Evolutionary conservation across 2,888 invertebrate species (phyloP), one percentile per base, ranked within the genome.

Genomic region (Lepeophtheirus nordmannii): DNA sequence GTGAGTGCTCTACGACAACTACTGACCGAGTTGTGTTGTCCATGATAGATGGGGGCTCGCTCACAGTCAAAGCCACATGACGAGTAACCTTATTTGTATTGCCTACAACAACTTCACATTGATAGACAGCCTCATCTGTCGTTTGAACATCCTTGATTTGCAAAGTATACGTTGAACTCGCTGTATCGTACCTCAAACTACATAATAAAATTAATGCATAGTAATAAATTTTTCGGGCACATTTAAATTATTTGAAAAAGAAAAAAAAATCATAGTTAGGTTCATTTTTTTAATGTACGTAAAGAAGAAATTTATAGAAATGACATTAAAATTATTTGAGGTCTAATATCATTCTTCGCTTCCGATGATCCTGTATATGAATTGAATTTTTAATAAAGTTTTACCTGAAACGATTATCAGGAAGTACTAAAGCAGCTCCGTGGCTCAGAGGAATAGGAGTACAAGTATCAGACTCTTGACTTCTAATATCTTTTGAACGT

Each of bases 131-230:
- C 0, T 90, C 88, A 73, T 92, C 92, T 0, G 89, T 90, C 76
- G 91, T 92, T 78, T 92, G 91, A 65, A 92, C 88, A 72, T 92
- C 91, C 76, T 89, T 90, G 22, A 91, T 84, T 83, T 59, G 85
- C 22, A 91, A 77, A 1, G 86, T 85, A 73, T 85, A 90, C 0
- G 88, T 88, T 0, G 88, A 85, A 0, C 88, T 87, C 0, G 86
- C 83, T 17, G 78, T 82, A 72, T 89, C 89, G 72, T 83, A 85
- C 70, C 88, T 80, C 63, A 63, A 46, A 37, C 63, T 63, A 30
- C 14, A 62, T 40, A 1, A 60, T 10, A 20, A n/a, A 22, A n/a
- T n/a, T n/a, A n/a, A n/a, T n/a, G n/a, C n/a, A n/a, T n/a, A 30
- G 2, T 30, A 30, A 30, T 30, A 30, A 30, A 30, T 30, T 30